phyloP scores from a whole-genome alignment of 1,140 invertebrate genomes.

The Forficula auricularia region DNA sequence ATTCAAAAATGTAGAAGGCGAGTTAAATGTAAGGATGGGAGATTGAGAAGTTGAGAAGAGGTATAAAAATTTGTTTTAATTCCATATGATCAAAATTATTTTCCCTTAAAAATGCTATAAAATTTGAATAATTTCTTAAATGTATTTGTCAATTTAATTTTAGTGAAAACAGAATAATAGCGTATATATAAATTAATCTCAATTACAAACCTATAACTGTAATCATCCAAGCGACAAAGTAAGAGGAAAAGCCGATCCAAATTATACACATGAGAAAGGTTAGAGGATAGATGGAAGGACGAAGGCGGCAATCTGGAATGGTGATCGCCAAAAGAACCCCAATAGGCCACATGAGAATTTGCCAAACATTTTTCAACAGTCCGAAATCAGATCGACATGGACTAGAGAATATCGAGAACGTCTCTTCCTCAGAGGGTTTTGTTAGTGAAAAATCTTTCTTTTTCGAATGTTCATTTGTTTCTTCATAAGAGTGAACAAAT shows the following conservation, averaged over 20 bases:
- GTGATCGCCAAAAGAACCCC: constrained; percentile 49
- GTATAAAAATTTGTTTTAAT: no score
- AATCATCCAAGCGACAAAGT: constrained; percentile 53
- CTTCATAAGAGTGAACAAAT: neutral
- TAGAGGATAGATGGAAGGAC: constrained; percentile 30
- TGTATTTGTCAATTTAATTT: no score
- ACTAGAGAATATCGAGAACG: neutral
- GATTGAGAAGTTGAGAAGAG: no score
- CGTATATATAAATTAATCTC: no score
- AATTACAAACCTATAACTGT: constrained; percentile 40
- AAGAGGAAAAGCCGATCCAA: constrained; percentile 45
- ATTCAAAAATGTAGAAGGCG: no score
- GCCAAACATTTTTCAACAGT: constrained; percentile 34
- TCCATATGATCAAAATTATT: no score
- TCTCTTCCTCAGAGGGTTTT: neutral
- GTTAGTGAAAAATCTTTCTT: neutral
- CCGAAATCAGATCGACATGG: neutral
- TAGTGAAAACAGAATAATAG: no score
- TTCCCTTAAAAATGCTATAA: no score
- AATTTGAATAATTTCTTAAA: no score
- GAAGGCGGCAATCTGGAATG: constrained; percentile 55
- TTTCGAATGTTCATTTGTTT: neutral
- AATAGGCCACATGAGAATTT: constrained; percentile 55
- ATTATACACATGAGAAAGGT: constrained; percentile 47
- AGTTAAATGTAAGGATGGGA: no score